These are phyloP conservation scores for Numida meleagris DNA, from an alignment of 2,113 vertebrate genomes.

Conservation along the genomic window DNA sequence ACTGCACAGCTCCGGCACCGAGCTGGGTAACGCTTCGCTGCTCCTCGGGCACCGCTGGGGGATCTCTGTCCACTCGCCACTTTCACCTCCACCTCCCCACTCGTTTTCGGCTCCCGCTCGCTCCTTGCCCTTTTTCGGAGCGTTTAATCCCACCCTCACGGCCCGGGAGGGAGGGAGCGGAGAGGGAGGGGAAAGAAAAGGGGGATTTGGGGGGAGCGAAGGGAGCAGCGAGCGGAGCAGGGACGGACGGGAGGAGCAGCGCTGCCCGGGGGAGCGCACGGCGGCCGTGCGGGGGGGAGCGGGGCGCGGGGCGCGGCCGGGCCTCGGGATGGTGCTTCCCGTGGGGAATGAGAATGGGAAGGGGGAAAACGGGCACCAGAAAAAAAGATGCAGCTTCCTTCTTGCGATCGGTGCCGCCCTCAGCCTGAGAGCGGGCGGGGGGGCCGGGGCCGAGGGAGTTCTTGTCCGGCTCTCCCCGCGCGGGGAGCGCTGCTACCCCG, in stretches of 20 bases:
- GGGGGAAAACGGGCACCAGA: no score
- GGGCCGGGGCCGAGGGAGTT: no score
- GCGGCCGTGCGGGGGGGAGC: no score
- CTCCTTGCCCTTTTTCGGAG: background rate
- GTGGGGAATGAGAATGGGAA: no score
- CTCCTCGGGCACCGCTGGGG: fast-evolving
- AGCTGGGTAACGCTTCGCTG: no score
- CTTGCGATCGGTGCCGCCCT: background rate
- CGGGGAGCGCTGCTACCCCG: no score
- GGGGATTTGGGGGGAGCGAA: background rate
- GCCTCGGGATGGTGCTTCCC: no score
- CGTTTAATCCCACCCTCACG: conserved; percentile 41
- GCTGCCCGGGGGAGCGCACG: background rate
- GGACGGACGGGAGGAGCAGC: background rate
- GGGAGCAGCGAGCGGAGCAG: background rate
- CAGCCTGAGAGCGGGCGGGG: no score
- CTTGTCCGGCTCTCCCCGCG: no score
- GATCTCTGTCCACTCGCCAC: no score
- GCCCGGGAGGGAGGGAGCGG: background rate
- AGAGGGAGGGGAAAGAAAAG: conserved; percentile 5
- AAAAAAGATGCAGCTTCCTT: background rate
- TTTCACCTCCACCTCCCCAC: fast-evolving
- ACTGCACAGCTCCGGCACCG: no score
- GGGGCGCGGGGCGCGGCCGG: no score
- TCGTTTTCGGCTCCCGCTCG: background rate